Conservation (phyloP, 1,140 invertebrate species). For the Drepana arcuata region DNA sequence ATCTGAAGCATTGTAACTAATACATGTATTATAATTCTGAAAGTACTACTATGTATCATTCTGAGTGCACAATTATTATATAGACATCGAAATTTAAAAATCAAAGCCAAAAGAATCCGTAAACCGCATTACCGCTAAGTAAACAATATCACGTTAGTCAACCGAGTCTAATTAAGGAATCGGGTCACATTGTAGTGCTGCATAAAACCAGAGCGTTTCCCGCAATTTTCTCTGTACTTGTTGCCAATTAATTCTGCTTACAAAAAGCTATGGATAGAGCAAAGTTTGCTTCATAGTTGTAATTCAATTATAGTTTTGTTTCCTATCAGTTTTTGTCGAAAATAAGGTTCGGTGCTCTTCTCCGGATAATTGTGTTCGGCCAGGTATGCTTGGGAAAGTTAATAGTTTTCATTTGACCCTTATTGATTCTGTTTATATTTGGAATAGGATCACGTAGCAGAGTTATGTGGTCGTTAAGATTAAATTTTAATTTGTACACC, state of each 20-base stretch:
- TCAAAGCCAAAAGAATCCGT: too few relatives aligned
- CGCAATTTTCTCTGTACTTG: too few relatives aligned
- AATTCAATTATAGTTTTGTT: conserved; percentile 31
- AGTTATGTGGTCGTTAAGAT: not conserved
- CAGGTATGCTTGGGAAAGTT: not conserved
- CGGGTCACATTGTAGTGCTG: conserved; percentile 5
- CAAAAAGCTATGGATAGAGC: conserved; percentile 4
- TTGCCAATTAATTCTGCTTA: conserved; percentile 8
- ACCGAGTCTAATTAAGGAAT: conserved; percentile 11
- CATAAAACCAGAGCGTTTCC: too few relatives aligned
- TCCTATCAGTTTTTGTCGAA: conserved; percentile 22
- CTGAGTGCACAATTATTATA: too few relatives aligned
- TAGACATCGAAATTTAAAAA: too few relatives aligned
- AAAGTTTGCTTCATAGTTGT: conserved; percentile 16
- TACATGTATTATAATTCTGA: too few relatives aligned
- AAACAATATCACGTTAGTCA: too few relatives aligned
- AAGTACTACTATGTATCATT: too few relatives aligned
- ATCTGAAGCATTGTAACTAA: too few relatives aligned
- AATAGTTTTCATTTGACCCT: conserved; percentile 3
- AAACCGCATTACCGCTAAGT: too few relatives aligned
- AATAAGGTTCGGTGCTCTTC: conserved; percentile 12
- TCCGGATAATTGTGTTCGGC: not conserved
- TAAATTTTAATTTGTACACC: too few relatives aligned
- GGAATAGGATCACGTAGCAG: conserved; percentile 5
- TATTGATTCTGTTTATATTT: conserved; percentile 2